Base-by-base conservation (phyloP, 2,797 vertebrate species). In the Peromyscus eremicus region DNA sequence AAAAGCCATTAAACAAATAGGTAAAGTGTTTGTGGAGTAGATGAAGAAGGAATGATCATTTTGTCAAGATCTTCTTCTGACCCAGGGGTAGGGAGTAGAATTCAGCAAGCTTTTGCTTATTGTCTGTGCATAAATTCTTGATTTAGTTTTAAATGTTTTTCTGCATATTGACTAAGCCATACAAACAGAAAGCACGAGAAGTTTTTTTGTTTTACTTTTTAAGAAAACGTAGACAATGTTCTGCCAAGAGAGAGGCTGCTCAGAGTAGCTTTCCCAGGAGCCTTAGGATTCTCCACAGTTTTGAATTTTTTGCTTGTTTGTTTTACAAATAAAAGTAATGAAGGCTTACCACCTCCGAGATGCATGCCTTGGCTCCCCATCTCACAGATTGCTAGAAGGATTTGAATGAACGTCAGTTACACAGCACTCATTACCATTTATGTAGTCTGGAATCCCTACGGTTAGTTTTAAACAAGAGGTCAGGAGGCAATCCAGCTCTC, bases 401-500 rank as follows among this genome's bases (percentile, higher is more conserved):
- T 88, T 57, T 92, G 25, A 88, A 82, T 21, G 21, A 52, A 75
- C 62, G 71, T 75, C 89, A 82, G 81, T 87, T 49, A 70, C 27
- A 23, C 9, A 70, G 46, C 70, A 19, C 81, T 87, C 46, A 37
- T 23, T 52, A 75, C 13, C 89, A 83, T 46, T 62, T 92, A 19
- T 68, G 71, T 27, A 81, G 55, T 68, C 62, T 57, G 25, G 49
- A 85, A 83, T 76, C 71, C 79, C 49, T n/a, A 52, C 60, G 70
- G 75, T 81, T 37, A 40, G 82, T 85, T 94, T 97, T 89, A 68
- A 97, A 97, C 98, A 3, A 98, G 81, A 95, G 97, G 71, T 49
- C 71, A 94, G 92, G 64, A 97, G 96, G 95, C 92, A 96, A 96
- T 90, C 91, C 89, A 94, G 83, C 96, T 98, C 97, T 92, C 97